Evolutionary conservation across 2,888 invertebrate species (phyloP).

Genomic region (Hypomecis atomaria): DNA sequence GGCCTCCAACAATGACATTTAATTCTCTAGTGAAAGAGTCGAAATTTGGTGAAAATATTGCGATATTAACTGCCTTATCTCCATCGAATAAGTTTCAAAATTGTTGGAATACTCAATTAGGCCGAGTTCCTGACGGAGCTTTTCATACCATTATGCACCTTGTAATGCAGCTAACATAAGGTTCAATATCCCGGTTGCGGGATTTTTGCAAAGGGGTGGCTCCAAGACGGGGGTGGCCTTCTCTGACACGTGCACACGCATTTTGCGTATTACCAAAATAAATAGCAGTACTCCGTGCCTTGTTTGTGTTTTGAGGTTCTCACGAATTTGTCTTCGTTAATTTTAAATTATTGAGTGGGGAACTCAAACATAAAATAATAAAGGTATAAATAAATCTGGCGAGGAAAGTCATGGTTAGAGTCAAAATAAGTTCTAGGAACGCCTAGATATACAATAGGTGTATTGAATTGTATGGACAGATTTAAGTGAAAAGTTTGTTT

Average conservation of each 20-base stretch:
- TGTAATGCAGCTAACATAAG: slow-evolving; percentile 37
- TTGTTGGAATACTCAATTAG: slow-evolving; percentile 37
- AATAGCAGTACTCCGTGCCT: slow-evolving; percentile 66
- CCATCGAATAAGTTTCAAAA: slow-evolving; percentile 49
- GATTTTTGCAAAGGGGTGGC: slow-evolving; percentile 42
- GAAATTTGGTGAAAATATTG: slow-evolving; percentile 46
- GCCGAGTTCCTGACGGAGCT: slow-evolving; percentile 36
- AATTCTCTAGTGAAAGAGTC: slow-evolving; percentile 76
- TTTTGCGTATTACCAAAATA: slow-evolving; percentile 82
- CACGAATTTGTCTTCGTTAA: slow-evolving; percentile 66
- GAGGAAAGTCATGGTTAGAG: slow-evolving; percentile 9
- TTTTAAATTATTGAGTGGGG: slow-evolving; percentile 37
- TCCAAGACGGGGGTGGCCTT: slow-evolving; percentile 54
- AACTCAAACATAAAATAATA: slow-evolving; percentile 6
- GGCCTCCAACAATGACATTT: slow-evolving; percentile 80
- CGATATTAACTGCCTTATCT: slow-evolving; percentile 40
- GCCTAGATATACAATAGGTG: no score
- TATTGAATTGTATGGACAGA: no score
- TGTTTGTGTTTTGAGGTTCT: slow-evolving; percentile 69
- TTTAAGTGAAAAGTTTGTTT: no score
- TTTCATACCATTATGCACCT: slow-evolving; percentile 28
- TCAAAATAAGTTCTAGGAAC: neutral
- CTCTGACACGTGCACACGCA: slow-evolving; percentile 76
- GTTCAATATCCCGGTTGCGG: slow-evolving; percentile 41
- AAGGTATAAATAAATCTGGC: neutral